These are phyloP conservation scores for Tipula vernalis DNA, from an alignment of 2,888 invertebrate genomes.

Conservation along the genomic window DNA sequence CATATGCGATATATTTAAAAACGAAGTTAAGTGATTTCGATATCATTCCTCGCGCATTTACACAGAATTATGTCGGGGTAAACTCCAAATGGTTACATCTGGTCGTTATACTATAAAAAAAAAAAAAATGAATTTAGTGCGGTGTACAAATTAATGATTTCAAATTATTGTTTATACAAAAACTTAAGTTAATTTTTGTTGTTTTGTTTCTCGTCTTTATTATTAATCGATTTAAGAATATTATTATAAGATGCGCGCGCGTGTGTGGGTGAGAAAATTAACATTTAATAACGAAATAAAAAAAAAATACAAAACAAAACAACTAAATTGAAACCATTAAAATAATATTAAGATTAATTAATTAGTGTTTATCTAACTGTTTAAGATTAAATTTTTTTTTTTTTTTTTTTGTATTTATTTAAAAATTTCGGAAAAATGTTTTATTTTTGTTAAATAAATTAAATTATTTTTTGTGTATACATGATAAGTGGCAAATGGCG, in stretches of 20 bases:
- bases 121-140: not conserved
- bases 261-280: not conserved
- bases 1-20: not conserved
- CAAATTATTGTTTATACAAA: not conserved
- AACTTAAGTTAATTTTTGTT: constrained; percentile 4
- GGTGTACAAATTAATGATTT: not conserved
- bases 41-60: not conserved
- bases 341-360: not conserved
- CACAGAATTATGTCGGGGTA: not conserved
- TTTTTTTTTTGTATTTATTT: not conserved
- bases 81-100: not conserved
- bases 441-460: not conserved
- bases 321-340: not conserved
- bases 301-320: not conserved
- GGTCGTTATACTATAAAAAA: not conserved
- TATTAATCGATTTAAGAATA: not conserved
- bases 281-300: not conserved
- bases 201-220: not conserved
- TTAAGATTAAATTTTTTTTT: not conserved
- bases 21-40: not conserved
- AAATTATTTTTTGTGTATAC: not conserved
- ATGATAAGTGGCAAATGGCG: not conserved
- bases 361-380: not conserved
- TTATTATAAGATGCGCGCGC: not conserved
- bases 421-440: not conserved